Percentiles rank a stretch among this genome's conserved stretches.
These are phyloP conservation scores for Halictus quadricinctus DNA, from an alignment of 2,888 invertebrate species.

Conservation along the genomic window DNA sequence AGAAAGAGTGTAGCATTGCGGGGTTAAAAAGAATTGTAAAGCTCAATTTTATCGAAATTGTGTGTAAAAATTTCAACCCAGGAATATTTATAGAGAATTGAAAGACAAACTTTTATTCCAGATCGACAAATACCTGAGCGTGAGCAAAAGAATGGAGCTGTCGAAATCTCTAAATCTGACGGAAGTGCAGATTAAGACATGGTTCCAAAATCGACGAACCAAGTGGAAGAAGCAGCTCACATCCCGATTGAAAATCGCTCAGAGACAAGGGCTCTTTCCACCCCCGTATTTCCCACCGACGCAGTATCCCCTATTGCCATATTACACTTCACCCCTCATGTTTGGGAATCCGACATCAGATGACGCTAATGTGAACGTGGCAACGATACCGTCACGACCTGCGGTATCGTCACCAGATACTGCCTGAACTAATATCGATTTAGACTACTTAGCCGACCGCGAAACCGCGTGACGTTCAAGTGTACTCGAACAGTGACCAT, in stretches of 20 bases:
- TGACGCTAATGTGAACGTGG: slow-evolving; percentile 72
- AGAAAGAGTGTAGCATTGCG: no score
- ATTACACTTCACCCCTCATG: slow-evolving; percentile 86
- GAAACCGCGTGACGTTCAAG: slow-evolving; percentile 23
- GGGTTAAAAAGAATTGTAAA: neutral
- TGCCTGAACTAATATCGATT: slow-evolving; percentile 53
- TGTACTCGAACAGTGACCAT: slow-evolving; percentile 42
- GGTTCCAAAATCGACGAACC: slow-evolving; percentile 97
- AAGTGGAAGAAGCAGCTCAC: slow-evolving; percentile 99
- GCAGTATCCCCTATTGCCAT: slow-evolving; percentile 86
- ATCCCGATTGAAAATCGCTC: slow-evolving; percentile 93
- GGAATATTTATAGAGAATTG: neutral
- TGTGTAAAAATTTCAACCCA: neutral
- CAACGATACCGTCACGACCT: slow-evolving; percentile 68
- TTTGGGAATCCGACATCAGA: slow-evolving; percentile 84
- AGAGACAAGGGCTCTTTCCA: slow-evolving; percentile 91
- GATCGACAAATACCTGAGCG: slow-evolving; percentile 97
- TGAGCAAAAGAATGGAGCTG: slow-evolving; percentile 96
- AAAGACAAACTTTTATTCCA: slow-evolving; percentile 73
- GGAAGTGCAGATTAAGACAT: slow-evolving; percentile 98
- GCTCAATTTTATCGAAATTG: neutral
- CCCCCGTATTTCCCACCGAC: slow-evolving; percentile 87
- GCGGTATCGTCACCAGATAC: slow-evolving; percentile 65
- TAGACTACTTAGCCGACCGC: slow-evolving; percentile 57
- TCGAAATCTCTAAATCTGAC: slow-evolving; percentile 94